These are phyloP conservation scores for Electrophaes corylata DNA, from an alignment of 2,888 invertebrate genomes.

Conservation along the genomic window DNA sequence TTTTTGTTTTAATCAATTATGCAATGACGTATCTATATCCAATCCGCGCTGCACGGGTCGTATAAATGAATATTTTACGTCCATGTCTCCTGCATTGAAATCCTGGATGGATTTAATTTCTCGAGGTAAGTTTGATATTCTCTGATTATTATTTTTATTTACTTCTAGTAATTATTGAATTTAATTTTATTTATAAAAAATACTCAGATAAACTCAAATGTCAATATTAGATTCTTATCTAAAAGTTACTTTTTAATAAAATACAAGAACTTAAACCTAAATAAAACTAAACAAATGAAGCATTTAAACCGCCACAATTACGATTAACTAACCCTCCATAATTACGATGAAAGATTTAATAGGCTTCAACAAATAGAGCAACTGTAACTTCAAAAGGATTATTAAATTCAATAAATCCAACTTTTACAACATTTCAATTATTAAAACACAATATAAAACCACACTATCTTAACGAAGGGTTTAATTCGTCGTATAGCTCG, in stretches of 20 bases:
- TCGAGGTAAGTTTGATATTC: too few relatives aligned
- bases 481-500: conserved; percentile 73
- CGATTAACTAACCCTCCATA: too few relatives aligned
- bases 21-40: conserved; percentile 16
- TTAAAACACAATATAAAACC: not conserved
- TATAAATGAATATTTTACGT: conserved; percentile 21
- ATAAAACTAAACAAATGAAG: too few relatives aligned
- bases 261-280: too few relatives aligned
- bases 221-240: too few relatives aligned
- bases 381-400: not conserved
- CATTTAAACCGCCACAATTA: too few relatives aligned
- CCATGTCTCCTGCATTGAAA: conserved; percentile 11
- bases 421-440: not conserved
- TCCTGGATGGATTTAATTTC: not conserved
- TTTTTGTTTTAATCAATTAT: conserved; percentile 12
- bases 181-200: too few relatives aligned
- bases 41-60: conserved; percentile 8
- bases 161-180: not conserved
- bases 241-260: too few relatives aligned
- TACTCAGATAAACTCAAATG: too few relatives aligned
- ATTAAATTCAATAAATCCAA: not conserved
- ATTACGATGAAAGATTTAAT: too few relatives aligned
- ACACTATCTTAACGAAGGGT: conserved; percentile 31
- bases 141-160: too few relatives aligned
- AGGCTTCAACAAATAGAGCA: too few relatives aligned